Evolutionary conservation across 2,113 vertebrate genomes (phyloP), one percentile per base, ranked within the genome.

Genomic region (Eurypyga helias): DNA sequence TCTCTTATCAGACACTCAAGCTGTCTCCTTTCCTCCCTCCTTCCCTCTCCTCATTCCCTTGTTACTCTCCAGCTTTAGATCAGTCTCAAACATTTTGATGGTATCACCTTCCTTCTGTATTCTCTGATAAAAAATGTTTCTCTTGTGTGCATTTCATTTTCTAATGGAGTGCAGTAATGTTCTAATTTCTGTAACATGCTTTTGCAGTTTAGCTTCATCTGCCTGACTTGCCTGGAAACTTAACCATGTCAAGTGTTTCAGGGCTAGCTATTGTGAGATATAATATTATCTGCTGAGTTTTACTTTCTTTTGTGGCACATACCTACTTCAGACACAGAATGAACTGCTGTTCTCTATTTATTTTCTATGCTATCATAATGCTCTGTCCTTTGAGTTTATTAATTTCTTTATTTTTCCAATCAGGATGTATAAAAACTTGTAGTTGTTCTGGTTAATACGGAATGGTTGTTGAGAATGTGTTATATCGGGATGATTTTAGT

Each of bases 1-100:
- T 81, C 69, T 91, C 77, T 94, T 93, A 84, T 90, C 92, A 90
- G 78, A 60, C 52, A 70, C 64, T 94, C 51, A 89, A 69, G 36
- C 64, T 87, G 55, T 49, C 33, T 94, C 16, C 62, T 88, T 92
- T 90, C 76, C 80, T 83, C 45, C 46, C 33, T 83, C 23, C 46
- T 88, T 92, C 48, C 26, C 34, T 61, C 45, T 87, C 26, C 5
- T 81, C 34, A 65, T 92, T 90, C 64, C 73, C 55, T 78, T 95
- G 67, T 33, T 94, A 28, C 64, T 94, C 52, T 84, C 71, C 84
- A 93, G 33, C 55, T 87, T 93, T 85, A 89, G 33, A 90, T 93
- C 87, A 64, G 61, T 67, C 52, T 51, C 65, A 94, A 73, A 86
- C 72, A 87, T 38, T 84, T 82, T 51, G 65, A 93, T 83, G 61